A percentile compares a stretch with the other conserved stretches of the same genome.
These are phyloP conservation scores for Chrosomus eos DNA, from an alignment of 2,797 vertebrate species.

Conservation along the genomic window DNA sequence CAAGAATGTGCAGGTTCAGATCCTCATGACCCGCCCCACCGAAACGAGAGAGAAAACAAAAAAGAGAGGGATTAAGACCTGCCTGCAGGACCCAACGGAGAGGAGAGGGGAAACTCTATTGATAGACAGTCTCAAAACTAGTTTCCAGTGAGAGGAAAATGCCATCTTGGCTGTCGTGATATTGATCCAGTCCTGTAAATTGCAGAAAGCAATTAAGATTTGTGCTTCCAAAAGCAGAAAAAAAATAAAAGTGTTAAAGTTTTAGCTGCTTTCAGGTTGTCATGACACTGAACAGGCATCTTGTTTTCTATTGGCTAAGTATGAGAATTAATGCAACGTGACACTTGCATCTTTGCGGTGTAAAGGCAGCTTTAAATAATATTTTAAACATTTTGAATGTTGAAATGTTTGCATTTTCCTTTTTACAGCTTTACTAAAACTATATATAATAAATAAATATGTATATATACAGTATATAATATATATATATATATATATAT, in stretches of 20 bases:
- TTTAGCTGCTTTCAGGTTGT: not conserved
- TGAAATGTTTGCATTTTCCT: too few species aligned
- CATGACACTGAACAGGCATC: not conserved
- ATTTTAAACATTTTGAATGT: too few species aligned
- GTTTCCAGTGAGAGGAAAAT: slow-evolving; percentile 19
- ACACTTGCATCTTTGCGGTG: not conserved
- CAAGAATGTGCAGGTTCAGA: slow-evolving; percentile 93
- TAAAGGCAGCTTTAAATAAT: not conserved
- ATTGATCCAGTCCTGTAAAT: slow-evolving; percentile 42
- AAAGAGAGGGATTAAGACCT: slow-evolving; percentile 59
- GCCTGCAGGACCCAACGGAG: slow-evolving; percentile 43
- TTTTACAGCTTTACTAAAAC: too few species aligned
- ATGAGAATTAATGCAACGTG: not conserved
- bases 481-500: too few species aligned
- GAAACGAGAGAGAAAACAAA: slow-evolving; percentile 51
- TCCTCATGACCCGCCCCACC: slow-evolving; percentile 79
- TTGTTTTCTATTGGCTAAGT: slow-evolving; percentile 12
- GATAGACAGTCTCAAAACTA: slow-evolving; percentile 39
- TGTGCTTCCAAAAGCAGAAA: not conserved
- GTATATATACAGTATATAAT: too few species aligned
- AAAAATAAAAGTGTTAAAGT: not conserved
- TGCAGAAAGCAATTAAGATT: slow-evolving; percentile 33
- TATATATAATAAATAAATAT: too few species aligned
- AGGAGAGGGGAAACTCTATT: slow-evolving; percentile 50
- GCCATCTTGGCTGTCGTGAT: slow-evolving; percentile 30